Base-by-base conservation (phyloP, 2,888 invertebrate genomes). In the Synanthedon myopaeformis region DNA sequence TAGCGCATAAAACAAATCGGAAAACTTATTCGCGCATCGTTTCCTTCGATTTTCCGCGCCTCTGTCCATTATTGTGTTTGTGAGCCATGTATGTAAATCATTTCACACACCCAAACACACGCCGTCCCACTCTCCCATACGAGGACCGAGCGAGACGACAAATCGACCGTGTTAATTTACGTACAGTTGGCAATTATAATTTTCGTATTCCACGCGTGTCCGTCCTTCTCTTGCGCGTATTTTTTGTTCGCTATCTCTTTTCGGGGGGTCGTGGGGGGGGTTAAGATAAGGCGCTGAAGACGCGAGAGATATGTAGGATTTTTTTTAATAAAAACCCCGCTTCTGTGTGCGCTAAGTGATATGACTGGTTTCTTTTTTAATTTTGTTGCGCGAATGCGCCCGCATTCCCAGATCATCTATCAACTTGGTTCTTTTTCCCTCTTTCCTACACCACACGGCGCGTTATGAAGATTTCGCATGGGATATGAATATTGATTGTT, bases 401-500 rank as follows among this genome's bases (percentile, higher is more conserved):
- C 70, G 73, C 68, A 69, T 72, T 73, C 62, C 69, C 68, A 60
- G 72, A 85, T 82, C 83, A 83, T 86, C 83, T 82, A 84, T 86
- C 84, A 82, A 57, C 58, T 59, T 62, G 66, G 66, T 60, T 35
- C 35, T 35, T 70, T 74, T 73, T 76, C 76, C 72, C 61, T 64
- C 56, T 57, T 53, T 63, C 61, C 62, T 63, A 57, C 56, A 60
- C 67, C 70, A 65, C 57, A 57, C 57, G 67, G 63, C 59, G 65
- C 69, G 73, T 70, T 79, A 75, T 77, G 75, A 78, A 78, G 79
- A 82, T 82, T 82, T 76, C 84, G 85, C 86, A 81, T 83, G 85
- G 85, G 84, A 86, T 85, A 83, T 86, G 82, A 81, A 83, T 86
- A 87, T 87, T 86, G 86, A 86, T 86, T 85, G 85, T 85, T 72